Conservation (phyloP, 2,113 vertebrate genomes). For the Falco punctatus region DNA sequence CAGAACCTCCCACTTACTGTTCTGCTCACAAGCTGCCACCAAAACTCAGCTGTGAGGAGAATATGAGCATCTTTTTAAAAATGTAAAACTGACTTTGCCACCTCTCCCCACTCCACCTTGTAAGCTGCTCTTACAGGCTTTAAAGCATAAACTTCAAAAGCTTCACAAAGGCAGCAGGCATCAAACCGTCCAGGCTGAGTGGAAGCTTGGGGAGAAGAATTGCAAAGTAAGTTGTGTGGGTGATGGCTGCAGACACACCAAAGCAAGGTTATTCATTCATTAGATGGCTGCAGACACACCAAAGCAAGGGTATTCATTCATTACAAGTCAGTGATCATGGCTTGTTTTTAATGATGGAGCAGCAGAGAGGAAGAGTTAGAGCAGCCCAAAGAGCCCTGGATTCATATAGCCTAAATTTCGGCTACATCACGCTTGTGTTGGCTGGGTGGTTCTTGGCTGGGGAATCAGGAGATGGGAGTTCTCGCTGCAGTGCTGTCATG, state of each 20-base stretch:
- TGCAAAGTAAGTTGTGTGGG: neutral
- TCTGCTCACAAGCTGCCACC: neutral
- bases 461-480: neutral
- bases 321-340: neutral
- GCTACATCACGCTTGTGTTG: neutral
- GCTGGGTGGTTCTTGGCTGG: neutral
- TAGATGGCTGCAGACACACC: neutral
- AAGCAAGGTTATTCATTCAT: constrained; percentile 15
- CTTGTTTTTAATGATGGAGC: neutral
- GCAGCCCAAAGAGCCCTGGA: neutral
- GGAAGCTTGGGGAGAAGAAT: constrained; percentile 2
- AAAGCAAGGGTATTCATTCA: constrained; percentile 4
- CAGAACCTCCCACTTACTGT: constrained; percentile 3
- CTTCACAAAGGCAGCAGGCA: constrained; percentile 16
- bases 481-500: neutral
- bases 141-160: constrained; percentile 48
- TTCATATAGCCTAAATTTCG: neutral
- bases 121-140: constrained; percentile 5
- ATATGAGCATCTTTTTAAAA: constrained; percentile 21
- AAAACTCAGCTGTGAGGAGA: constrained; percentile 29
- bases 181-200: neutral
- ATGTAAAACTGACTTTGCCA: neutral
- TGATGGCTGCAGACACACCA: neutral
- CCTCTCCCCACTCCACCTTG: neutral
- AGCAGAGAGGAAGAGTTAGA: neutral